phyloP scores from a whole-genome alignment of 1,140 invertebrate species.

The Diachasma alloeum region DNA sequence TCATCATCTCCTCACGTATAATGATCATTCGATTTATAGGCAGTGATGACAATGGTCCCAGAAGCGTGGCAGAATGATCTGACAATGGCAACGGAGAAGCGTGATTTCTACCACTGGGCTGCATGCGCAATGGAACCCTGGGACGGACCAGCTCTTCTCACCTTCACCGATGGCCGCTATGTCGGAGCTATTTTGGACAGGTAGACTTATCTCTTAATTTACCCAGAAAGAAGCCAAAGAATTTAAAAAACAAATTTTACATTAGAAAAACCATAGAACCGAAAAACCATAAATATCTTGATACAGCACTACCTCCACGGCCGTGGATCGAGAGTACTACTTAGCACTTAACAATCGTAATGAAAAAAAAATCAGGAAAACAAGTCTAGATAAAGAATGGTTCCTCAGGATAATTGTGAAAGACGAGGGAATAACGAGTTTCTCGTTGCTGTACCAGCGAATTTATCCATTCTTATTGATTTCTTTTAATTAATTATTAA shows the following conservation, averaged over 20 bases:
- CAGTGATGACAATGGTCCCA: slow-evolving; percentile 99
- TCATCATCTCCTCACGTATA: neutral
- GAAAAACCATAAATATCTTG: neutral
- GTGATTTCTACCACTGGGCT: slow-evolving; percentile 97
- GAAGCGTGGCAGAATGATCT: slow-evolving; percentile 98
- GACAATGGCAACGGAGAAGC: slow-evolving; percentile 91
- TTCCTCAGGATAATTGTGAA: neutral
- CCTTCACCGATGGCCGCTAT: slow-evolving; percentile 98
- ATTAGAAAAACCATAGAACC: neutral
- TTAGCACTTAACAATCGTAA: neutral
- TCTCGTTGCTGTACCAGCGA: neutral
- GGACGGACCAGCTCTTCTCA: slow-evolving; percentile 96
- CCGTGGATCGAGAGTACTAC: neutral
- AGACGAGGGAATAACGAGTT: neutral
- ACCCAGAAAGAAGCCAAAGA: slow-evolving; percentile 18
- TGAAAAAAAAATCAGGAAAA: neutral
- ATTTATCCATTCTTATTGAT: neutral
- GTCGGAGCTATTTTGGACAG: slow-evolving; percentile 88
- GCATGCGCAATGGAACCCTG: slow-evolving; percentile 98
- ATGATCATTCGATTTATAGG: slow-evolving; percentile 63
- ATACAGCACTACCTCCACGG: neutral
- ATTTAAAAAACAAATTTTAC: neutral
- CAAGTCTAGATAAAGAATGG: neutral
- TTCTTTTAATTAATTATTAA: neutral
- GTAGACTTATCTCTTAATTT: slow-evolving; percentile 54